A percentile compares a stretch with the other conserved stretches of the same genome.
Evolutionary conservation across 2,888 invertebrate genomes (phyloP).

Genomic region (Stenotaenia linearis): DNA sequence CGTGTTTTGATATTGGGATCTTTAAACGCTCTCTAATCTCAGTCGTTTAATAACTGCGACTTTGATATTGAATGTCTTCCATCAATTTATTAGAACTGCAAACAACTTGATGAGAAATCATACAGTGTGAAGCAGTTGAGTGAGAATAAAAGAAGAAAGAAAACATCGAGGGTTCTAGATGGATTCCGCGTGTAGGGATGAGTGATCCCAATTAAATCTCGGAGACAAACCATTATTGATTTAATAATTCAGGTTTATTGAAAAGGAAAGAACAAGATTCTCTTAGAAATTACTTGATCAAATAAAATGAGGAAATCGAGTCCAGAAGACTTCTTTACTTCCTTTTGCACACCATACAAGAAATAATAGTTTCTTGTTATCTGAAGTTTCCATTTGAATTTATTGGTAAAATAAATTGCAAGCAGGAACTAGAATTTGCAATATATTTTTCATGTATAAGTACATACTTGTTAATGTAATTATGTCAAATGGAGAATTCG

Average conservation of each 20-base stretch:
- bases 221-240: neutral
- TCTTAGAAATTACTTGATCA: neutral
- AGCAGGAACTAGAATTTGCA: neutral
- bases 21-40: neutral
- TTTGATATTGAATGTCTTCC: neutral
- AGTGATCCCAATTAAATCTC: conserved; percentile 1
- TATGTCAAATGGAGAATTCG: neutral
- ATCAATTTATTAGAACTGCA: neutral
- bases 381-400: neutral
- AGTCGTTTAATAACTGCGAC: neutral
- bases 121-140: neutral
- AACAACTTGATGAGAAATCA: neutral
- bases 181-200: neutral
- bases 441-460: neutral
- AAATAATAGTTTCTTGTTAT: neutral
- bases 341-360: neutral
- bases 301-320: neutral
- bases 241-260: neutral
- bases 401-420: neutral
- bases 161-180: neutral
- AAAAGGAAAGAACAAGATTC: neutral
- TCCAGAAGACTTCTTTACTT: neutral
- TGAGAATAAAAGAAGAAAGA: neutral
- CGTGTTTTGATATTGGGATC: neutral
- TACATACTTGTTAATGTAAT: conserved; percentile 3